Evolutionary conservation across 2,797 vertebrate species (phyloP).

Genomic region (Parauchenoglanis punctatus): DNA sequence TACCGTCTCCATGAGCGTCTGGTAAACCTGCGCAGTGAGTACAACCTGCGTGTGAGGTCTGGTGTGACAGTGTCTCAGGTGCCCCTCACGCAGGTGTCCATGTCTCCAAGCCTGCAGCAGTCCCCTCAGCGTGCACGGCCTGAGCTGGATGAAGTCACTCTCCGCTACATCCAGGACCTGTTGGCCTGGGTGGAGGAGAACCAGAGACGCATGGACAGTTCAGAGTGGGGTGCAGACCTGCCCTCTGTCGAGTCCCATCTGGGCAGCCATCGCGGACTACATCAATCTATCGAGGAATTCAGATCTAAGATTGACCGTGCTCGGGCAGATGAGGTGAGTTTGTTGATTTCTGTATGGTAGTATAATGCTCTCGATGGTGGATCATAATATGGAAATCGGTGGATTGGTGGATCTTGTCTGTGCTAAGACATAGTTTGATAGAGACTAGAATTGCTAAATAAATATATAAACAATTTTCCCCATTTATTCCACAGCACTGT

Average conservation of each 20-base stretch:
- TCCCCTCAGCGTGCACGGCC: conserved; percentile 66
- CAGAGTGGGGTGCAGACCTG: conserved; percentile 89
- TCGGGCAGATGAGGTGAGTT: conserved; percentile 81
- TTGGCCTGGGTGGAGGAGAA: conserved; percentile 94
- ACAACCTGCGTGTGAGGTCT: conserved; percentile 89
- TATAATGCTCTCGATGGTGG: neutral
- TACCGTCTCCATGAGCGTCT: conserved; percentile 92
- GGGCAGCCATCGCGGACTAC: conserved; percentile 88
- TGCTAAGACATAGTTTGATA: neutral
- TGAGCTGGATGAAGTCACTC: conserved; percentile 83
- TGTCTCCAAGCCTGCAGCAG: conserved; percentile 66
- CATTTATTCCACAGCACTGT: neutral
- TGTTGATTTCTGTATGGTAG: neutral
- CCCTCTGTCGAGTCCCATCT: conserved; percentile 88
- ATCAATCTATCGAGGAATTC: conserved; percentile 91
- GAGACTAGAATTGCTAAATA: neutral
- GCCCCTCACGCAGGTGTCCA: conserved; percentile 35
- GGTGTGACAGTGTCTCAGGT: conserved; percentile 73
- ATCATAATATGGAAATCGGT: neutral
- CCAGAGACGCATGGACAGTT: conserved; percentile 79
- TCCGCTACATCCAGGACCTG: conserved; percentile 88
- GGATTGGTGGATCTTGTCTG: neutral
- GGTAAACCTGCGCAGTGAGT: conserved; percentile 91
- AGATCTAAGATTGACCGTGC: conserved; percentile 89
- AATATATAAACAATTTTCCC: neutral